Conservation (phyloP, 2,888 invertebrate genomes). For the Himalopsyche kuldschensis region DNA sequence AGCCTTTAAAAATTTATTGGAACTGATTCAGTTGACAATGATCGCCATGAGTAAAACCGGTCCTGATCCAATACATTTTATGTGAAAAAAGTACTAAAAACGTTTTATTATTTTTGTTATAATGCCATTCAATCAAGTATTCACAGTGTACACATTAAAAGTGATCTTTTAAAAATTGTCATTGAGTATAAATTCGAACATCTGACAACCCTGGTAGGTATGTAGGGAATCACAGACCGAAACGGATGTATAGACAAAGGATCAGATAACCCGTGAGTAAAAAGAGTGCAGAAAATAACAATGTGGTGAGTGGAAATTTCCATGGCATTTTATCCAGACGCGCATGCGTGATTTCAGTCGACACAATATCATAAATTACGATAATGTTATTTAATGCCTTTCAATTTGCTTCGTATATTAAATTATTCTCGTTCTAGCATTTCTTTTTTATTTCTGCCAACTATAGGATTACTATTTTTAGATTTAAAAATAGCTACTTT, state of each 20-base stretch:
- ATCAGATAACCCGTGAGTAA: not conserved
- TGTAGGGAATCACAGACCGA: not conserved
- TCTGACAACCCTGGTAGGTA: not conserved
- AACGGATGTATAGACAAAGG: not conserved
- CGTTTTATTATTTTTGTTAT: too few relatives aligned
- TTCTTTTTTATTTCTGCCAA: not conserved
- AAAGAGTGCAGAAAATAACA: conserved; percentile 8
- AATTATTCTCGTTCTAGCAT: not conserved
- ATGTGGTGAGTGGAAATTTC: conserved; percentile 12
- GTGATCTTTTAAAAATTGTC: too few relatives aligned
- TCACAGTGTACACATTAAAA: too few relatives aligned
- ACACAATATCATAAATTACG: not conserved
- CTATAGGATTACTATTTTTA: not conserved
- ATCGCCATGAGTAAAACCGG: too few relatives aligned
- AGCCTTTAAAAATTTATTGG: too few relatives aligned
- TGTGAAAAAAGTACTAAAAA: too few relatives aligned
- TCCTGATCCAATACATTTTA: too few relatives aligned
- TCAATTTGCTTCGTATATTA: not conserved
- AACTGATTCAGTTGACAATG: too few relatives aligned
- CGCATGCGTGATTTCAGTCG: conserved; percentile 5
- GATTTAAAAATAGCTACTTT: not conserved
- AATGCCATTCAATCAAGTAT: too few relatives aligned
- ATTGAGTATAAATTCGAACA: not conserved
- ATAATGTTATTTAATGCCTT: not conserved
- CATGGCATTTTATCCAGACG: not conserved